phyloP scores from a whole-genome alignment of 1,140 invertebrate genomes.

The Aethina tumida region DNA sequence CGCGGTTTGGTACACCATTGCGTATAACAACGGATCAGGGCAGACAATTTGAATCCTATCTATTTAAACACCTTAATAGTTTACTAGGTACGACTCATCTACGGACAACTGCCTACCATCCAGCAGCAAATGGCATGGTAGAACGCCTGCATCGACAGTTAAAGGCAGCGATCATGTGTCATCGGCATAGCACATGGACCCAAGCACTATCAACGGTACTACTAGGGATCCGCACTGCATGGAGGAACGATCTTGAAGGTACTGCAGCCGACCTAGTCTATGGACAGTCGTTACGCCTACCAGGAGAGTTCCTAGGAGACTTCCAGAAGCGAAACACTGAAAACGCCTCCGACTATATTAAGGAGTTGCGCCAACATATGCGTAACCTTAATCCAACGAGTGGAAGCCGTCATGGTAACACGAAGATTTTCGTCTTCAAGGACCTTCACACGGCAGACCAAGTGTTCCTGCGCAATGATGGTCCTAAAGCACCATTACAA shows the following conservation, averaged over 20 bases:
- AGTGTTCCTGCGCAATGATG: too few species aligned
- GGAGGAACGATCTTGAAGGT: conserved; percentile 24
- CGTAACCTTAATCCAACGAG: too few species aligned
- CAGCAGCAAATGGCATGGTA: conserved; percentile 22
- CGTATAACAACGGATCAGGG: conserved; percentile 37
- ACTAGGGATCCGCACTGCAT: conserved; percentile 16
- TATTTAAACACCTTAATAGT: conserved; percentile 22
- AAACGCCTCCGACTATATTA: too few species aligned
- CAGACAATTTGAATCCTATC: conserved; percentile 31
- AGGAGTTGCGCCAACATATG: too few species aligned
- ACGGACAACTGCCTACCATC: conserved; percentile 13
- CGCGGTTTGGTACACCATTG: conserved; percentile 32
- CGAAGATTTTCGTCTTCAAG: too few species aligned
- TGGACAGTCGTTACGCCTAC: conserved; percentile 21
- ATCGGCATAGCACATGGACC: conserved; percentile 7
- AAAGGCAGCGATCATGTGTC: conserved; percentile 20
- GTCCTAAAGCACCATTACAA: too few species aligned
- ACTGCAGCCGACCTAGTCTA: conserved; percentile 26
- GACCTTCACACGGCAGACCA: too few species aligned
- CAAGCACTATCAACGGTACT: conserved; percentile 15
- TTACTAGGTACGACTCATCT: conserved; percentile 16
- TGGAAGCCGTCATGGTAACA: too few species aligned
- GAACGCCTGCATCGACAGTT: conserved; percentile 21
- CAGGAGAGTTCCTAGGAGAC: conserved; percentile 22
- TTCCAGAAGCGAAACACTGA: too few species aligned